Evolutionary conservation across 2,113 vertebrate species (phyloP).

Genomic region (Alaudala cheleensis): DNA sequence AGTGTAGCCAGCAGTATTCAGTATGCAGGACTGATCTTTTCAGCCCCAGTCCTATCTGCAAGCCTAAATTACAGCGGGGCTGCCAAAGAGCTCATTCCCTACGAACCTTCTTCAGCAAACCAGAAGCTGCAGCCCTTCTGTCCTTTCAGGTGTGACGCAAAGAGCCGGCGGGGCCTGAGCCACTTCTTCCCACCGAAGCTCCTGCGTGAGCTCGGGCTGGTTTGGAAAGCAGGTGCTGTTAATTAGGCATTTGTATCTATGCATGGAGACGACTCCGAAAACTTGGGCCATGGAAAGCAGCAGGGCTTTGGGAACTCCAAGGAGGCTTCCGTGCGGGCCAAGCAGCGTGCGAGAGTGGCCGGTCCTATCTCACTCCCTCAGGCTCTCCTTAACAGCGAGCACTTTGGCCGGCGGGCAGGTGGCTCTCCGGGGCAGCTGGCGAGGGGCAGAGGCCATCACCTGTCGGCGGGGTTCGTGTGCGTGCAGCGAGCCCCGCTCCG

Average conservation of each 20-base stretch:
- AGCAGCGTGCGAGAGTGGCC: accelerated
- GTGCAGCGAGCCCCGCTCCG: not conserved
- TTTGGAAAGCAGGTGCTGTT: not conserved
- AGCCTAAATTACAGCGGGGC: not conserved
- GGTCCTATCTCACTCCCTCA: not conserved
- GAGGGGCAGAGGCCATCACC: not conserved
- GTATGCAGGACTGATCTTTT: not conserved
- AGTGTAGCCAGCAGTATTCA: not conserved
- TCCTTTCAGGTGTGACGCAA: not conserved
- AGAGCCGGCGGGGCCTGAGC: not conserved
- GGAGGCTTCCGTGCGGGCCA: not conserved
- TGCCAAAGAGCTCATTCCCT: not conserved
- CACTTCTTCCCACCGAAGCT: accelerated
- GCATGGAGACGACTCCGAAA: not conserved
- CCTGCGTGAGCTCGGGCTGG: not conserved
- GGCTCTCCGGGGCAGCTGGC: not conserved
- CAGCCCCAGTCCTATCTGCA: not conserved
- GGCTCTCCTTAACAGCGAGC: not conserved
- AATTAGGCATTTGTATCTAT: not conserved
- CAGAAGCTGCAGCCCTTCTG: not conserved
- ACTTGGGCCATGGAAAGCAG: not conserved
- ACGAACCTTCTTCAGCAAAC: accelerated
- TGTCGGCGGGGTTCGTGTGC: not conserved
- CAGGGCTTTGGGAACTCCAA: not conserved
- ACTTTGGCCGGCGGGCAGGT: not conserved